A percentile compares a stretch with the other conserved stretches of the same genome.
Conservation (phyloP, 2,113 vertebrate species). For the Brachypodius melanocephalos region DNA sequence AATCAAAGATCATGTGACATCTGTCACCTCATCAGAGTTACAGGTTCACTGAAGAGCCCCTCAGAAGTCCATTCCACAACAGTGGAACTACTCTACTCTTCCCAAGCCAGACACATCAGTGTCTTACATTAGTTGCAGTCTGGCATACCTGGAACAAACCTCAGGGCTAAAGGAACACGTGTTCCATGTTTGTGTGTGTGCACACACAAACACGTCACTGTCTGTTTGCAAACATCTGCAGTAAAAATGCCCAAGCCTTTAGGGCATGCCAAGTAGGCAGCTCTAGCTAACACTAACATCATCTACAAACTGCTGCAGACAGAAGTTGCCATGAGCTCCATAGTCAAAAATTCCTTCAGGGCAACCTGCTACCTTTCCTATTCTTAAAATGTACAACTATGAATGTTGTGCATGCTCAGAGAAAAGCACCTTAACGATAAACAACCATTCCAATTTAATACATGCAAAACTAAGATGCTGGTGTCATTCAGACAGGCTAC, state of each 20-base stretch:
- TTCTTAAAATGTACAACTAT: not conserved
- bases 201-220: rapidly evolving
- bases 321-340: not conserved
- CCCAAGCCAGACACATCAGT: not conserved
- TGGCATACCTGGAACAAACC: not conserved
- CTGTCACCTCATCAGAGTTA: not conserved
- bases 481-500: not conserved
- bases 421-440: not conserved
- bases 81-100: not conserved
- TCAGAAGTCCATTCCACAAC: not conserved
- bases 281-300: not conserved
- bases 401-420: not conserved
- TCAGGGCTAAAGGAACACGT: rapidly evolving
- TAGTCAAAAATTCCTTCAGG: not conserved
- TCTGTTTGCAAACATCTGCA: not conserved
- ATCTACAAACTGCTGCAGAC: not conserved
- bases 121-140: not conserved
- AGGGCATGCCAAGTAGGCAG: not conserved
- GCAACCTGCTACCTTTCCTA: not conserved
- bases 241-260: not conserved
- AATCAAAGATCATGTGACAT: not conserved
- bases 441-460: not conserved
- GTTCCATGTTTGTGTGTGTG: rapidly evolving
- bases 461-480: not conserved
- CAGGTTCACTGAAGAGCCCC: not conserved